These are phyloP conservation scores for Mesitornis unicolor DNA, from an alignment of 2,113 vertebrate species.

Conservation along the genomic window DNA sequence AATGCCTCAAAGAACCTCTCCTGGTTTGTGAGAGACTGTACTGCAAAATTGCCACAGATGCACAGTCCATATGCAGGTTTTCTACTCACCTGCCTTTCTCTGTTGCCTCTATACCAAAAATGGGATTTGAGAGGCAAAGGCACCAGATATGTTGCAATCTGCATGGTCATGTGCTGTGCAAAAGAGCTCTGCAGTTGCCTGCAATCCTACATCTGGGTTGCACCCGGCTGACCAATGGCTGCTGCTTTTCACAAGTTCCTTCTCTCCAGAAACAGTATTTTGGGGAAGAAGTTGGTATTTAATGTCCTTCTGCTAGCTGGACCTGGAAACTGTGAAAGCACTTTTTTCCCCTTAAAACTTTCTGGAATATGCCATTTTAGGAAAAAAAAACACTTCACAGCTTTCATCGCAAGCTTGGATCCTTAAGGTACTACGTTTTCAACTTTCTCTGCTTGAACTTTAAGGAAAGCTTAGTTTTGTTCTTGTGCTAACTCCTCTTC, in stretches of 20 bases:
- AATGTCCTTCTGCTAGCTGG: not conserved
- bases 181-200: not conserved
- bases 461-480: not conserved
- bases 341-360: not conserved
- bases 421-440: not conserved
- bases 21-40: not conserved
- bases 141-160: not conserved
- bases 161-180: not conserved
- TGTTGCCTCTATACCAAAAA: no score
- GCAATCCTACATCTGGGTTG: not conserved
- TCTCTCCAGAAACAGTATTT: not conserved
- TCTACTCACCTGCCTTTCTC: not conserved
- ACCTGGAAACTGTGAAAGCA: not conserved
- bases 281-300: not conserved
- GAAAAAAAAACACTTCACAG: not conserved
- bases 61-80: not conserved
- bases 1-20: not conserved
- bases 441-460: not conserved
- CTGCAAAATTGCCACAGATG: not conserved
- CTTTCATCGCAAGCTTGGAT: not conserved
- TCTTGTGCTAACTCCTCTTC: not conserved
- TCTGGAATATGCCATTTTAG: not conserved
- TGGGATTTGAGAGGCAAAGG: not conserved
- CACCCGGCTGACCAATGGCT: not conserved
- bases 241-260: not conserved